A percentile compares a stretch with the other conserved stretches of the same genome.
These are phyloP conservation scores for Minunthozetes semirufus DNA, from an alignment of 2,888 invertebrate genomes.

Conservation along the genomic window DNA sequence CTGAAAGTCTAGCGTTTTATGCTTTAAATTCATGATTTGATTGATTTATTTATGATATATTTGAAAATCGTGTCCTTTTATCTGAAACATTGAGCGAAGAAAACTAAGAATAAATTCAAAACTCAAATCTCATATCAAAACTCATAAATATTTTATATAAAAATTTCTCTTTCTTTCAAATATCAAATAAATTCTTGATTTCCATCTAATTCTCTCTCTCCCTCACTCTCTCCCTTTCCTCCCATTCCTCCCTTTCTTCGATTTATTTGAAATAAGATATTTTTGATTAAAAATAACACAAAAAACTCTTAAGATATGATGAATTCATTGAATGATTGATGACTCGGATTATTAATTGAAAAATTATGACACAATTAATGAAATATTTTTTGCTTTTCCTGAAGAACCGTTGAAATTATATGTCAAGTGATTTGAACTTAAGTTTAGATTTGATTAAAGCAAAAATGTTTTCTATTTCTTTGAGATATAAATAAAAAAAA, in stretches of 20 bases:
- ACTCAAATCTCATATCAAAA: not conserved
- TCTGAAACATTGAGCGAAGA: not conserved
- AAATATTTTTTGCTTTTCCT: not conserved
- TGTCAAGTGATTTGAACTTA: not conserved
- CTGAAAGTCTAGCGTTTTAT: not conserved
- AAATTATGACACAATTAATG: not conserved
- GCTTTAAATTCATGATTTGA: not conserved
- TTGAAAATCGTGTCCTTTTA: not conserved
- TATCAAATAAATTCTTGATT: not conserved
- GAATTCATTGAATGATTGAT: not conserved
- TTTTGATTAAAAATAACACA: no score
- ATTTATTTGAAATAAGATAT: no score
- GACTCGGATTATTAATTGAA: not conserved
- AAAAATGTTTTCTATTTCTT: no score
- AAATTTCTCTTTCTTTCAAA: not conserved
- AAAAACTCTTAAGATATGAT: no score
- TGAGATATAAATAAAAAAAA: not conserved
- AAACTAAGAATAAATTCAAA: not conserved
- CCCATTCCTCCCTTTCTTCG: no score
- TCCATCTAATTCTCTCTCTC: no score
- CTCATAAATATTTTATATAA: not conserved
- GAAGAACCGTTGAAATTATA: not conserved
- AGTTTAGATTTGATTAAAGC: no score
- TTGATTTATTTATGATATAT: not conserved
- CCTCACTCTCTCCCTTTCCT: no score